phyloP scores from a whole-genome alignment of 2,797 vertebrate genomes.

The Xenopus petersii region DNA sequence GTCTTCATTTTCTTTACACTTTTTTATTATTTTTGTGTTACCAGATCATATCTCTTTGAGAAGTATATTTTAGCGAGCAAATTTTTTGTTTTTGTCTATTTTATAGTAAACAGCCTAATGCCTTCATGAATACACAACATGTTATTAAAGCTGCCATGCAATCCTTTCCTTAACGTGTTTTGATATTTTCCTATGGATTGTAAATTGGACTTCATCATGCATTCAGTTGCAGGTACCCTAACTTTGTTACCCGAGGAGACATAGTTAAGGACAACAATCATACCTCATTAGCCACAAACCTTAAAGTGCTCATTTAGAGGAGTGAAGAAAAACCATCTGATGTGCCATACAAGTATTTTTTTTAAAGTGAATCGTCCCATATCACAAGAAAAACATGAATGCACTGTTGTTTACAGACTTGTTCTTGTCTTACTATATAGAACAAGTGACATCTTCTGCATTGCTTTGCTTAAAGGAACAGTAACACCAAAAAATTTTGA shows the following conservation, averaged over 20 bases:
- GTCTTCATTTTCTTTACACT: conserved; percentile 25
- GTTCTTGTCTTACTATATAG: background rate
- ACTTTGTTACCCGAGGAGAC: conserved; percentile 42
- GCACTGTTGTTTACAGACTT: background rate
- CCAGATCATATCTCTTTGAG: background rate
- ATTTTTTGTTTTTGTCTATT: conserved; percentile 47
- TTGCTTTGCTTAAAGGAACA: background rate
- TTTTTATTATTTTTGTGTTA: conserved; percentile 39
- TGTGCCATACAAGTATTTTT: background rate
- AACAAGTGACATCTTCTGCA: background rate
- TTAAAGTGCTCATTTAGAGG: conserved; percentile 41
- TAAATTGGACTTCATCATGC: background rate
- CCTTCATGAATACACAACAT: background rate
- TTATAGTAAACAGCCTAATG: conserved; percentile 21
- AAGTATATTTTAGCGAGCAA: conserved; percentile 49
- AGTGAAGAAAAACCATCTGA: conserved; percentile 40
- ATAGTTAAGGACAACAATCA: conserved; percentile 66
- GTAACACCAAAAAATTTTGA: no score
- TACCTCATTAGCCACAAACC: conserved; percentile 63
- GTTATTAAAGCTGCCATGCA: conserved; percentile 43
- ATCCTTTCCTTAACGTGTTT: background rate
- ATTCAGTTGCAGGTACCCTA: background rate
- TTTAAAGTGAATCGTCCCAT: background rate
- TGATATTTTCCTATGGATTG: background rate
- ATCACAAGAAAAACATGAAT: background rate